Evolutionary conservation across 2,888 invertebrate genomes (phyloP), one percentile per base, ranked within the genome.

Genomic region (Polietes domitor): DNA sequence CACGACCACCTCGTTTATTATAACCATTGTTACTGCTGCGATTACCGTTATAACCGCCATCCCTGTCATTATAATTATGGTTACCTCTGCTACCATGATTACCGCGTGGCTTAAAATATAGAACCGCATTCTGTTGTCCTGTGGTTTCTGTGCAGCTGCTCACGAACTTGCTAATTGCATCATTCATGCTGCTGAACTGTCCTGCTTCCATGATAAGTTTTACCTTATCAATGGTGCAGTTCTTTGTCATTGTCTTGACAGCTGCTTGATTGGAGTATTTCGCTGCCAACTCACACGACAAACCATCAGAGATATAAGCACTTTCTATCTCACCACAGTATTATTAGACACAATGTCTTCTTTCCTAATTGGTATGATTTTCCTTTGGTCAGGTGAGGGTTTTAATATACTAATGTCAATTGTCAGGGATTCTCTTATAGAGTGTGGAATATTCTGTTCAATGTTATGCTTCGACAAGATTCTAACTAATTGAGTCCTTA

Each of bases 141-240:
- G 73, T 65, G 5, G 68, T 53, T 24, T 72, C 55, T 1, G 79
- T 74, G 47, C 73, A 79, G 26, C 73, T 58, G 3, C 43, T 74
- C 1, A 79, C 21, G 17, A 79, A 83, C 70, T 82, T 83, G 7
- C 68, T 32, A 6, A 80, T 17, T 2, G 77, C 84, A 0, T 78
- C 78, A 43, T 80, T 80, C 77, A 80, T 84, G n/a, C 12, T 82
- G 9, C 41, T 28, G 32, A 86, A 80, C 10, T 76, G 63, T 0
- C 84, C 82, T 47, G 82, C 80, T 41, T 83, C 74, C 74, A 83
- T 80, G n/a, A 83, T 74, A 26, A 83, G 43, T 72, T 75, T 79
- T 32, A 76, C 73, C 50, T 61, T 76, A 15, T 83, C 74, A 10
- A 63, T 28, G 53, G 28, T 70, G 55, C 76, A 77, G 28, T 83